Evolutionary conservation across 2,888 invertebrate genomes (phyloP).

Genomic region (Tineola bisselliella): DNA sequence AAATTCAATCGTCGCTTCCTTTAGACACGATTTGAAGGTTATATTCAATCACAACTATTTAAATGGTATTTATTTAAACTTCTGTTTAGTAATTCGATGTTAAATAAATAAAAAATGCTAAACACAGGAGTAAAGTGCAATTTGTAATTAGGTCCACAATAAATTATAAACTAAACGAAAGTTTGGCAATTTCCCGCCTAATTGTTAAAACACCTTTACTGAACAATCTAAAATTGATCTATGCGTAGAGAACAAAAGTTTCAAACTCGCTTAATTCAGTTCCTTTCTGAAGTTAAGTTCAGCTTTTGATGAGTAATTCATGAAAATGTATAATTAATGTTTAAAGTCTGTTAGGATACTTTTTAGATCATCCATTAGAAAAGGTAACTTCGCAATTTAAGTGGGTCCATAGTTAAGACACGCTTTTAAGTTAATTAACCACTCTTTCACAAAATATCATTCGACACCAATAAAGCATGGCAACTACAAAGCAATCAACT

Average conservation of each 20-base stretch:
- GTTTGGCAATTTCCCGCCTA: background rate
- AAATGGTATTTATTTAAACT: no score
- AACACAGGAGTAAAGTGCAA: no score
- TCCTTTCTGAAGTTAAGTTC: slow-evolving; percentile 1
- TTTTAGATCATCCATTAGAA: slow-evolving; percentile 8
- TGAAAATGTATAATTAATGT: slow-evolving; percentile 12
- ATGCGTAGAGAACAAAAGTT: slow-evolving; percentile 4
- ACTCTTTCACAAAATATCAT: no score
- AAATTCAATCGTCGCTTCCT: no score
- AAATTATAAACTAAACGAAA: background rate
- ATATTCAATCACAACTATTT: no score
- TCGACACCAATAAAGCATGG: no score
- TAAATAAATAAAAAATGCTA: no score
- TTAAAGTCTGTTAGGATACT: background rate
- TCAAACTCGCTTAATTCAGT: background rate
- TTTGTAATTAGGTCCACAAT: no score
- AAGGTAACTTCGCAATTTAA: background rate
- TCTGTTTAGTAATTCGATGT: no score
- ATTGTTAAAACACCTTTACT: background rate
- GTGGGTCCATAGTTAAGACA: background rate
- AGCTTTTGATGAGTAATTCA: slow-evolving; percentile 11
- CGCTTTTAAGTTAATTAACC: background rate
- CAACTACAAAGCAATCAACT: no score
- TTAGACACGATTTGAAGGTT: no score
- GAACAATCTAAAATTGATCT: background rate